phyloP scores from a whole-genome alignment of 2,888 invertebrate species.

The Laothoe populi region DNA sequence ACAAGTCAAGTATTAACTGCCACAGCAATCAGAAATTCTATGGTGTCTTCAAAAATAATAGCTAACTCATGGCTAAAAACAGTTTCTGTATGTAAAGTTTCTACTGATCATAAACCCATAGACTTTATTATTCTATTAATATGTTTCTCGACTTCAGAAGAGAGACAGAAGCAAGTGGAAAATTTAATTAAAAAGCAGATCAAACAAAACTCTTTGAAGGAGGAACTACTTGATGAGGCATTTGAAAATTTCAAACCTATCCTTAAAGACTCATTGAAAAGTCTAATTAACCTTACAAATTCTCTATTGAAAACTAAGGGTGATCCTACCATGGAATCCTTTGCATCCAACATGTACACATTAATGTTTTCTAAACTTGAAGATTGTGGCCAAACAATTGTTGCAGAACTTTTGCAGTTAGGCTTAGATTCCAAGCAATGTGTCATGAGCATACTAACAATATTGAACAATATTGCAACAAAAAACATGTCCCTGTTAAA shows the following conservation, averaged over 20 bases:
- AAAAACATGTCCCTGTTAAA: conserved; percentile 77
- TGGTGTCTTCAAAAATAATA: conserved; percentile 82
- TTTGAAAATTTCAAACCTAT: conserved; percentile 84
- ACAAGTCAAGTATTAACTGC: conserved; percentile 85
- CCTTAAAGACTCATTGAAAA: conserved; percentile 81
- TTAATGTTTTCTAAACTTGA: conserved; percentile 74
- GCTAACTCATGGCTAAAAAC: conserved; percentile 85
- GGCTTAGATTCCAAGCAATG: conserved; percentile 69
- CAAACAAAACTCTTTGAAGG: conserved; percentile 84
- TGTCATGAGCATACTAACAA: conserved; percentile 63
- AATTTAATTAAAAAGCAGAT: conserved; percentile 86
- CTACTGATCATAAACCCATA: conserved; percentile 86
- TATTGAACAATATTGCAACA: conserved; percentile 70
- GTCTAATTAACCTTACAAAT: conserved; percentile 83
- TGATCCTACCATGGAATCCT: conserved; percentile 82
- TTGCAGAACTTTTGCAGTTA: conserved; percentile 71
- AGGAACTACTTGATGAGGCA: conserved; percentile 81
- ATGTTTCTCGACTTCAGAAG: conserved; percentile 85
- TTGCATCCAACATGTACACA: conserved; percentile 85
- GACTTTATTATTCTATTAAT: conserved; percentile 88
- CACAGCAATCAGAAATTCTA: conserved; percentile 82
- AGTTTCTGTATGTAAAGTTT: conserved; percentile 77
- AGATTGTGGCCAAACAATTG: conserved; percentile 68
- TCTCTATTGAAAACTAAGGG: conserved; percentile 78
- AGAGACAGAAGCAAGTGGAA: conserved; percentile 86